phyloP scores from a whole-genome alignment of 2,888 invertebrate species.

The Melikaiella ostensackeni region DNA sequence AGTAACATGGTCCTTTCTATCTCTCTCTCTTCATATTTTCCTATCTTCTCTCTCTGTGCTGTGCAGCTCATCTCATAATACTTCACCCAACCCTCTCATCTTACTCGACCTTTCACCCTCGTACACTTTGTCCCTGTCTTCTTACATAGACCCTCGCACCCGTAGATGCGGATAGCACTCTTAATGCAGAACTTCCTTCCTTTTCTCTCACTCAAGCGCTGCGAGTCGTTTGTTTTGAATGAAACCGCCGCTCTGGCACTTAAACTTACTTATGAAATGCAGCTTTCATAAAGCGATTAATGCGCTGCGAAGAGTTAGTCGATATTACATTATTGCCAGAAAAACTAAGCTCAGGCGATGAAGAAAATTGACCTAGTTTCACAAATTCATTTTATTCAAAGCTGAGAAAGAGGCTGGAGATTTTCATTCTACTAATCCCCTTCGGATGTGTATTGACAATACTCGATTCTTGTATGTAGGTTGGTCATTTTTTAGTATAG shows the following conservation, averaged over 20 bases:
- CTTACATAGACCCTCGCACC: conserved; percentile 22
- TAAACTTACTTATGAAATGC: conserved; percentile 40
- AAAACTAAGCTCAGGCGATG: neutral
- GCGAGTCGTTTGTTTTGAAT: conserved; percentile 35
- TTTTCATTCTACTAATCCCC: too few species aligned
- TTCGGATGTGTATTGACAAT: too few species aligned
- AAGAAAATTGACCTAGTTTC: neutral
- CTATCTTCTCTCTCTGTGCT: conserved; percentile 40
- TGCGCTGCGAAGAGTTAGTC: conserved; percentile 32
- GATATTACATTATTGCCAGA: conserved; percentile 31
- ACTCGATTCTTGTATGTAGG: too few species aligned
- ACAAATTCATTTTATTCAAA: neutral
- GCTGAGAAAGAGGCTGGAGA: too few species aligned
- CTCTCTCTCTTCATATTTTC: conserved; percentile 44
- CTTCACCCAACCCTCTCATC: conserved; percentile 51
- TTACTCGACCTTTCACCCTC: conserved; percentile 48
- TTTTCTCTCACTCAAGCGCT: conserved; percentile 26
- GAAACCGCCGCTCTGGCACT: conserved; percentile 40
- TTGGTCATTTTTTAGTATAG: too few species aligned
- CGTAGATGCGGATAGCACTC: conserved; percentile 1
- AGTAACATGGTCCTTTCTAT: conserved; percentile 52
- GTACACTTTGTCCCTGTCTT: conserved; percentile 41
- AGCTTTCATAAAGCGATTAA: conserved; percentile 34
- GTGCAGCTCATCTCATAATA: conserved; percentile 51
- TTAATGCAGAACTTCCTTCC: conserved; percentile 36